These are phyloP conservation scores for Zaprionus davidi DNA, from an alignment of 1,140 invertebrate genomes.

Conservation along the genomic window DNA sequence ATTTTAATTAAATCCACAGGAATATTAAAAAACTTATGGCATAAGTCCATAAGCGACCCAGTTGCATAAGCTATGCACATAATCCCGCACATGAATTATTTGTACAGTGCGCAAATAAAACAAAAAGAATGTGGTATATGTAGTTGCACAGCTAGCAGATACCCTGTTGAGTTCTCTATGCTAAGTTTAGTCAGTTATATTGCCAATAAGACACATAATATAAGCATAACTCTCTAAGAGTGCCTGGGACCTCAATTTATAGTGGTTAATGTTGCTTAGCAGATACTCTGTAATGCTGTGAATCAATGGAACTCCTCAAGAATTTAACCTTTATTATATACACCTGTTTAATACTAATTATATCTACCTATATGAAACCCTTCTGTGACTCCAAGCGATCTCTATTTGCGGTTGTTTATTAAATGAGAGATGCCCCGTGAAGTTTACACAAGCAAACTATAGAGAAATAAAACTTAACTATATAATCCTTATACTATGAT, in stretches of 20 bases:
- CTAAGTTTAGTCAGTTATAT: background rate
- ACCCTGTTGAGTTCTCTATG: background rate
- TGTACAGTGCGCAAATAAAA: conserved; percentile 12
- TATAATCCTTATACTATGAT: no score
- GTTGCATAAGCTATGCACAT: conserved; percentile 36
- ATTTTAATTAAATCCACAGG: conserved; percentile 33
- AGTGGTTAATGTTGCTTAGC: no score
- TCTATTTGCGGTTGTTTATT: no score
- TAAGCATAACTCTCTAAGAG: background rate
- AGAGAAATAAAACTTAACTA: no score
- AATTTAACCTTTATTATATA: no score
- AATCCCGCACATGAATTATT: conserved; percentile 37
- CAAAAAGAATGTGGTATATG: background rate
- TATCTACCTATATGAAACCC: no score
- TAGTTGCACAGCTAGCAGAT: background rate
- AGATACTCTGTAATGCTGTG: no score
- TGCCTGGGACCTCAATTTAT: fast-evolving
- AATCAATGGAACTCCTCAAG: no score
- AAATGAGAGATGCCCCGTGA: no score
- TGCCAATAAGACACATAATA: background rate
- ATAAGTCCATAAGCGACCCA: conserved; percentile 21
- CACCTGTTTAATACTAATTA: no score
- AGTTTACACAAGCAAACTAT: no score
- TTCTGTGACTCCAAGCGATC: no score
- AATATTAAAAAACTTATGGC: conserved; percentile 28